These are phyloP conservation scores for Diploptera punctata DNA, from an alignment of 2,888 invertebrate species.

Conservation along the genomic window DNA sequence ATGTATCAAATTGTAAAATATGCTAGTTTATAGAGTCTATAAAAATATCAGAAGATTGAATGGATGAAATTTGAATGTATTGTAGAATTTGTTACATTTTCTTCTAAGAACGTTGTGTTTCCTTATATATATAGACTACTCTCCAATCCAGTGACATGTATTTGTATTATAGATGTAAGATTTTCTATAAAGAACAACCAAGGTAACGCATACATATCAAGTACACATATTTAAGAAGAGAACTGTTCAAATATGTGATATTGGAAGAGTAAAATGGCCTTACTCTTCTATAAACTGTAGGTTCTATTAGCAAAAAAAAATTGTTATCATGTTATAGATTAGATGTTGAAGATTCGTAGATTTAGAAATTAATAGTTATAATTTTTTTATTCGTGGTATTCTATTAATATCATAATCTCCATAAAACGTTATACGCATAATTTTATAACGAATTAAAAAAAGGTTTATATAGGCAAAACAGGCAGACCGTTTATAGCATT, in stretches of 20 bases:
- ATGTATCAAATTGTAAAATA: too few relatives aligned
- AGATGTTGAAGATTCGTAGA: not conserved
- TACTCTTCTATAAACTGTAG: conserved; percentile 18
- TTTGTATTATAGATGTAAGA: conserved; percentile 24
- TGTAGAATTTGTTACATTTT: too few relatives aligned
- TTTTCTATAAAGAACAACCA: conserved; percentile 42
- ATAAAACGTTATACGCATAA: too few relatives aligned
- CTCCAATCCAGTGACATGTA: not conserved
- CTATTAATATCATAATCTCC: conserved; percentile 11
- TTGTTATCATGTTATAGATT: conserved; percentile 12
- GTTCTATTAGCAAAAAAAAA: not conserved
- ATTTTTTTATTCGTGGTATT: not conserved
- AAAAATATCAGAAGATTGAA: too few relatives aligned
- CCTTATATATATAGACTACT: too few relatives aligned
- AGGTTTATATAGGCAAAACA: too few relatives aligned
- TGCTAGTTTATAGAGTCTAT: too few relatives aligned
- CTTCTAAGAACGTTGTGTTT: not conserved
- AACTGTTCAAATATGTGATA: conserved; percentile 41
- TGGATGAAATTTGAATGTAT: too few relatives aligned
- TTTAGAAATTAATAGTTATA: not conserved
- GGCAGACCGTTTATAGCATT: too few relatives aligned
- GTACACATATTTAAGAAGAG: conserved; percentile 36
- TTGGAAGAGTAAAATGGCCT: not conserved
- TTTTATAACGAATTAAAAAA: too few relatives aligned
- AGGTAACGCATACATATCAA: conserved; percentile 45